Conservation (phyloP, 2,888 invertebrate species). For the Orthosia gracilis region DNA sequence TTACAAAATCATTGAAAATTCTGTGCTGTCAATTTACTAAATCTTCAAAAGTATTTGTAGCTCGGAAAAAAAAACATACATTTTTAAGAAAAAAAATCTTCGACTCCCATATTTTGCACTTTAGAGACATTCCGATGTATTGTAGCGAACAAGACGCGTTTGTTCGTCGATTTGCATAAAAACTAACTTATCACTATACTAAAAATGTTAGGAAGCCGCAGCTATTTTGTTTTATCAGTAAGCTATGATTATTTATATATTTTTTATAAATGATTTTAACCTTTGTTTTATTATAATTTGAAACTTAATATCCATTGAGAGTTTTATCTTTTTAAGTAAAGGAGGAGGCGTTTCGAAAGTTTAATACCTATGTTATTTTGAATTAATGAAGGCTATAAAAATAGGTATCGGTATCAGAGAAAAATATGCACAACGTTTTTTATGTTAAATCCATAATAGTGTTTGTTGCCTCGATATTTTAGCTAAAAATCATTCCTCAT, state of each 20-base stretch:
- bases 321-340: slow-evolving; percentile 5
- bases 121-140: slow-evolving; percentile 61
- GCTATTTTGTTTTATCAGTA: slow-evolving; percentile 61
- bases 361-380: background rate
- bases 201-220: slow-evolving; percentile 64
- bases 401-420: slow-evolving; percentile 12
- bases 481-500: background rate
- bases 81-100: slow-evolving; percentile 41
- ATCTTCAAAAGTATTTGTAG: slow-evolving; percentile 21
- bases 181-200: slow-evolving; percentile 50
- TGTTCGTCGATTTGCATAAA: slow-evolving; percentile 56
- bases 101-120: slow-evolving; percentile 51
- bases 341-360: slow-evolving; percentile 24
- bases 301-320: slow-evolving; percentile 46
- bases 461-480: background rate
- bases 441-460: background rate
- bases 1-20: slow-evolving; percentile 14
- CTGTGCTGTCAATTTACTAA: background rate
- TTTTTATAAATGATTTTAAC: slow-evolving; percentile 45
- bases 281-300: slow-evolving; percentile 57
- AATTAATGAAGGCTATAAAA: slow-evolving; percentile 40
- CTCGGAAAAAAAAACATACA: slow-evolving; percentile 28
- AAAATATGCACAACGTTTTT: background rate
- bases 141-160: slow-evolving; percentile 46
- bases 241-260: slow-evolving; percentile 51